Evolutionary conservation across 2,113 vertebrate genomes (phyloP).

Genomic region (Verasper variegatus): DNA sequence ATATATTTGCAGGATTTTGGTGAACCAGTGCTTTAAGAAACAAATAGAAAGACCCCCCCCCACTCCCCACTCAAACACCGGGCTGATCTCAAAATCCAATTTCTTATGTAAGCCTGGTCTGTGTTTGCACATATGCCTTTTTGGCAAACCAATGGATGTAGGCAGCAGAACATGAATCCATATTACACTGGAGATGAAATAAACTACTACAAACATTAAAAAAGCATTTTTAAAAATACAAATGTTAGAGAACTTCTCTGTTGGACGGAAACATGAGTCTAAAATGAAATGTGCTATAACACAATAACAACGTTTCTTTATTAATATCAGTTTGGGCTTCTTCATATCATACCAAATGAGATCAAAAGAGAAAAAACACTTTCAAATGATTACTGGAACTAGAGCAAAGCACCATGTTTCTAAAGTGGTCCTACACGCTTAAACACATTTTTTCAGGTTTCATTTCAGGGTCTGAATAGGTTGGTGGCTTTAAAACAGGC

Average conservation of each 20-base stretch:
- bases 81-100: constrained; percentile 47
- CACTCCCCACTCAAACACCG: constrained; percentile 6
- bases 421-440: not conserved
- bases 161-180: constrained; percentile 52
- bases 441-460: not conserved
- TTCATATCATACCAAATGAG: constrained; percentile 4
- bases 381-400: constrained; percentile 2
- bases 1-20: not conserved
- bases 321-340: constrained; percentile 4
- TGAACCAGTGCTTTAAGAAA: not conserved
- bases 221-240: not conserved
- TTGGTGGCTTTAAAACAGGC: not conserved
- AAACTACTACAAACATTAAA: constrained; percentile 20
- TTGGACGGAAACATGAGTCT: not conserved
- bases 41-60: not conserved
- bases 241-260: not conserved
- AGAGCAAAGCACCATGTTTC: not conserved
- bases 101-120: constrained; percentile 55
- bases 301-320: not conserved
- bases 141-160: constrained; percentile 46
- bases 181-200: constrained; percentile 35
- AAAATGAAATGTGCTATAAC: constrained; percentile 16
- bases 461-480: not conserved
- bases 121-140: constrained; percentile 57
- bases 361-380: constrained; percentile 11